Evolutionary conservation across 37 sponge, comb jelly and placozoan species (phyloP).

Genomic region (Dysidea cf. avara): DNA sequence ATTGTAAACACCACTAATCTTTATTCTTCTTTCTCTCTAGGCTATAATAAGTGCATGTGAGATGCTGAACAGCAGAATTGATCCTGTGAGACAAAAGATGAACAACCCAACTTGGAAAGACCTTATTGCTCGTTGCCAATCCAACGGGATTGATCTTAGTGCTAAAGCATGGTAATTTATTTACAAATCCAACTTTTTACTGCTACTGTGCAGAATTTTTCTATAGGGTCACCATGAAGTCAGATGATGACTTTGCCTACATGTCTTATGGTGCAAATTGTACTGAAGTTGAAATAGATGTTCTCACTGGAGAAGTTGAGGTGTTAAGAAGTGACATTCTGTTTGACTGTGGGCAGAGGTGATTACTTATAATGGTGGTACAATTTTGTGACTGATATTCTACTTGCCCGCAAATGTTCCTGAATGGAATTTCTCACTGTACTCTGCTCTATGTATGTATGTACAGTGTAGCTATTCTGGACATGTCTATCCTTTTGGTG

Average conservation of each 20-base stretch:
- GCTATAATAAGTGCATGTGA: slow-evolving; percentile 59
- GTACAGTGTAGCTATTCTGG: neutral
- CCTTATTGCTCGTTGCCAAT: slow-evolving; percentile 22
- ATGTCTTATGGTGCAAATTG: slow-evolving; percentile 31
- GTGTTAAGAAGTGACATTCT: slow-evolving; percentile 73
- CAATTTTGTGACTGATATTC: too few relatives aligned
- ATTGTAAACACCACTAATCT: too few relatives aligned
- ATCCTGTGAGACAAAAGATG: slow-evolving; percentile 42
- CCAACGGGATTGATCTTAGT: slow-evolving; percentile 52
- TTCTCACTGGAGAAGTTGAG: slow-evolving; percentile 73
- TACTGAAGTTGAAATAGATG: too few relatives aligned
- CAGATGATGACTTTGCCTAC: slow-evolving; percentile 15
- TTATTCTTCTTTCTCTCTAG: slow-evolving; percentile 19
- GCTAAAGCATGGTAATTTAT: slow-evolving; percentile 32
- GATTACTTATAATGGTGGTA: neutral
- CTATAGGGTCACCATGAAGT: neutral
- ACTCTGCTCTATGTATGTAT: too few relatives aligned
- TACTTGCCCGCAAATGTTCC: too few relatives aligned
- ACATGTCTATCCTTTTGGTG: neutral
- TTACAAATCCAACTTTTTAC: neutral
- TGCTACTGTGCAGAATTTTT: neutral
- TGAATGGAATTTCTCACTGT: too few relatives aligned
- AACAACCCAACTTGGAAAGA: too few relatives aligned
- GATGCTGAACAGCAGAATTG: slow-evolving; percentile 48
- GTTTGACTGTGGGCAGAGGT: slow-evolving; percentile 87